A percentile compares a stretch with the other conserved stretches of the same genome.
Evolutionary conservation across 2,888 invertebrate genomes (phyloP).

Genomic region (Spilosoma lubricipeda): DNA sequence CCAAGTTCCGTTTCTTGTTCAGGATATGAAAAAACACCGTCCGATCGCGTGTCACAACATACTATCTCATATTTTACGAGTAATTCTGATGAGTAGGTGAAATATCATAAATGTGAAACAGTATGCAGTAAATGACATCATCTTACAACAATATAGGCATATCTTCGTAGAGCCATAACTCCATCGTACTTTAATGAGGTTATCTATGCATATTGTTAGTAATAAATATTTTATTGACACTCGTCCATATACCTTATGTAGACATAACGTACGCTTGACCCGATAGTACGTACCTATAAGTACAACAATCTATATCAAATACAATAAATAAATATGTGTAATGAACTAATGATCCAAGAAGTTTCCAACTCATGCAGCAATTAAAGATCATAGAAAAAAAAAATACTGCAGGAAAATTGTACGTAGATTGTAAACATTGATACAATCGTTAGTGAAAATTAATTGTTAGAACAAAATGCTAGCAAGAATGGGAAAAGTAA

Average conservation of each 20-base stretch:
- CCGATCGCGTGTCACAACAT: neutral
- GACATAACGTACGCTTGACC: constrained; percentile 10
- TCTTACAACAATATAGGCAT: constrained; percentile 34
- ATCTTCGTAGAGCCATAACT: constrained; percentile 26
- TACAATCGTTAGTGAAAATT: neutral
- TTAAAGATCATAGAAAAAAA: neutral
- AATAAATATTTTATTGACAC: constrained; percentile 32
- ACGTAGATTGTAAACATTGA: neutral
- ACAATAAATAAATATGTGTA: neutral
- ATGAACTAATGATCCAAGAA: neutral
- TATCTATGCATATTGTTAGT: constrained; percentile 32
- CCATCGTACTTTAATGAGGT: constrained; percentile 34
- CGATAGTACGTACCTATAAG: constrained; percentile 4
- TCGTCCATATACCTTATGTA: neutral
- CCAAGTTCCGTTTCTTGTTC: neutral
- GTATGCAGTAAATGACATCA: constrained; percentile 32
- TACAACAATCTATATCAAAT: neutral
- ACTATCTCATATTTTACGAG: constrained; percentile 3
- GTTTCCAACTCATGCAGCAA: neutral
- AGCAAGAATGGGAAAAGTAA: constrained; percentile 25
- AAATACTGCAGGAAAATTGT: neutral
- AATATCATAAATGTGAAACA: neutral
- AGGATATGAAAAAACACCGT: neutral
- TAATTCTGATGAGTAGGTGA: neutral
- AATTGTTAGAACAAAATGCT: constrained; percentile 9